Base-by-base conservation (phyloP, 2,888 invertebrate species). In the Standfussiana lucernea region DNA sequence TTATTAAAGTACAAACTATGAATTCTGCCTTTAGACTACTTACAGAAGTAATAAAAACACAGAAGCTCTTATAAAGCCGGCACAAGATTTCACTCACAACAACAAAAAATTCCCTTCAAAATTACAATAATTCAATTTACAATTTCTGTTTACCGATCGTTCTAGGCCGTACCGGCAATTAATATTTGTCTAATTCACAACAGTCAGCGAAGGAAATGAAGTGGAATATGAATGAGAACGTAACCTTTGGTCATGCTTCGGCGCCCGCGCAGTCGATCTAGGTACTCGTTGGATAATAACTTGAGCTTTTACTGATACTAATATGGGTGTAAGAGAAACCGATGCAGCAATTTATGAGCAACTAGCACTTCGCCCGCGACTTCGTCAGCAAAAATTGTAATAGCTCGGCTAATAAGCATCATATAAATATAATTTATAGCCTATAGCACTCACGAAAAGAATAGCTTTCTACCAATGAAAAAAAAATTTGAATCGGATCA, bases 171-270 rank as follows among this genome's bases (percentile, higher is more conserved):
- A 13, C 6, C 37, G 5, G 5, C 37, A 84, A 84, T 77, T 77
- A 84, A 77, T 72, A 77, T 77, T 73, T 64, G 64, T 84, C 67
- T 72, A 70, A 80, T 72, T 42, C 62, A 40, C 10, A 28, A 45
- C 65, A 66, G 76, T 56, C 35, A 53, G n/a, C n/a, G 61, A 62
- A 73, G 69, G 75, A 80, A 86, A 80, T 67, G 45, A 50, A 77
- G 45, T 45, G 32, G 67, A 75, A 73, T 80, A 86, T 65, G 62
- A 68, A 79, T 67, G 50, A 73, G 42, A 59, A 73, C 61, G 64
- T 75, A 71, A 83, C 84, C 75, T 75, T 75, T 56, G 67, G 82
- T 66, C 77, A 72, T 35, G 74, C 61, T 45, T 64, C 79, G 28
- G 11, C 65, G 82, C 76, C 1, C 37, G 62, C 69, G 76, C 67